Evolutionary conservation across 2,888 invertebrate genomes (phyloP), one percentile per base, ranked within the genome.

Genomic region (Isoperla grammatica): DNA sequence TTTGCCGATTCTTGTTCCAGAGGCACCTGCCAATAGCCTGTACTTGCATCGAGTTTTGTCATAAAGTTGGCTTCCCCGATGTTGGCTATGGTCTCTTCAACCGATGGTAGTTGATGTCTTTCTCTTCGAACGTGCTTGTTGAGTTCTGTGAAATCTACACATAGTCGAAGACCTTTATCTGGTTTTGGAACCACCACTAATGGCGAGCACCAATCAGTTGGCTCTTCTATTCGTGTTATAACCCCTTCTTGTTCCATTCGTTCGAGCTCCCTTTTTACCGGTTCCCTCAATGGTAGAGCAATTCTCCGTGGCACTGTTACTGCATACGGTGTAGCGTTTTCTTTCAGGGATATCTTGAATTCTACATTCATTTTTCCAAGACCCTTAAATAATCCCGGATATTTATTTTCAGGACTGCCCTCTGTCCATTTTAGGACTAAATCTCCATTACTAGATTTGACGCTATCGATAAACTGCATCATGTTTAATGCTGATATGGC

Each of bases 131-230:
- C 64, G n/a, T 43, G 63, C 53, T 64, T 64, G 49, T 70, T 71
- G 2, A 71, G 61, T 53, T 65, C 50, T 5, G 68, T 69, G 43
- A 64, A 68, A 58, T 71, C 70, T 5, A 66, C 61, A 56, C 69
- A 71, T 11, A 70, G 19, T n/a, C 69, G 42, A n/a, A 70, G 57
- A n/a, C 48, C 59, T 15, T 60, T 65, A 37, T 61, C 57, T 1
- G 56, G 49, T 61, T 71, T 70, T 6, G 64, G 65, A 0, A 69
- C 71, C 2, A 69, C 66, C 1, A 74, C 73, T 59, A 73, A 69
- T 0, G 69, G 69, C 11, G 69, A 67, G 58, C 71, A 72, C 71
- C 71, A 73, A 1, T 67, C 69, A 2, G 71, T 71, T 5, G 69
- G 68, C 57, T 65, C 59, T 12, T 69, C 65, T 1, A 73, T 69